A percentile compares a stretch with the other conserved stretches of the same genome.
These are phyloP conservation scores for Mylabris sibirica DNA, from an alignment of 2,888 invertebrate genomes.

Conservation along the genomic window DNA sequence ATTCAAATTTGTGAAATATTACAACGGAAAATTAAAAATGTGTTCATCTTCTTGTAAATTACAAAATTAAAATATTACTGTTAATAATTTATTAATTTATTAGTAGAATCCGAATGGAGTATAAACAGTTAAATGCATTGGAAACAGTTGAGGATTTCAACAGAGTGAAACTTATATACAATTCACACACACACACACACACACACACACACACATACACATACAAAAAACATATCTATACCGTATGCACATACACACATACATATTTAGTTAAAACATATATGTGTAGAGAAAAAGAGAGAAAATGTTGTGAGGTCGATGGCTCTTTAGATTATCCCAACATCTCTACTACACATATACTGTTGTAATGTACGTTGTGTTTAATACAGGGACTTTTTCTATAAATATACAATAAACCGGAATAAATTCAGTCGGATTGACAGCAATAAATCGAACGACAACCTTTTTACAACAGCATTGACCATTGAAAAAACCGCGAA, in stretches of 20 bases:
- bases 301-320: conserved; percentile 28
- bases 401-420: background rate
- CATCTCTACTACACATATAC: conserved; percentile 18
- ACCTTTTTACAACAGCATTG: too few relatives aligned
- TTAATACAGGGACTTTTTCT: conserved; percentile 4
- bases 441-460: background rate
- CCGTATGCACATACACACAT: background rate
- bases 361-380: background rate
- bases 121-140: conserved; percentile 31
- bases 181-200: background rate
- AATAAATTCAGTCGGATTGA: background rate
- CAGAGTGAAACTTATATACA: conserved; percentile 8
- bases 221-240: conserved; percentile 3
- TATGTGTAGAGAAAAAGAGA: conserved; percentile 15
- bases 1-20: too few relatives aligned
- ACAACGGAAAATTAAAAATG: too few relatives aligned
- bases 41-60: background rate
- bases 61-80: conserved; percentile 25
- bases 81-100: conserved; percentile 31
- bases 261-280: background rate
- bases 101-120: conserved; percentile 18
- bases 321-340: conserved; percentile 33
- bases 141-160: conserved; percentile 10
- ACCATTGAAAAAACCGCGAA: too few relatives aligned
- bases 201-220: background rate